Evolutionary conservation across 92 coral and sea anemone genomes (phyloP).

Genomic region (Zoanthus sociatus): DNA sequence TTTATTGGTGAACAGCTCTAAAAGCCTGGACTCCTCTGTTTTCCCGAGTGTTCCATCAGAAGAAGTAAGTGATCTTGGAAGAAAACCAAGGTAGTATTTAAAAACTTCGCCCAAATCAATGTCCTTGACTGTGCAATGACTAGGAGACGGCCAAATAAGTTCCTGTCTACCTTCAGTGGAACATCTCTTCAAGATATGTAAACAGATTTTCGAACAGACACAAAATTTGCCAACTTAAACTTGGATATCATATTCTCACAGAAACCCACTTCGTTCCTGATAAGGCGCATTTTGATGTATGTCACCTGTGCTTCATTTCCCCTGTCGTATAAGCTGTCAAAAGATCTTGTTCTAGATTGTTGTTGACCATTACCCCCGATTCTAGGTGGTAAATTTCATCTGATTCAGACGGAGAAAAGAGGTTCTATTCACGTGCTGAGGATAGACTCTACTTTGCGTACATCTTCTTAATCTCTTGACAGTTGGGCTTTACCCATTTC

Average conservation of each 20-base stretch:
- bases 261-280: background rate
- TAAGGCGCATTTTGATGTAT: background rate
- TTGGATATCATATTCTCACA: background rate
- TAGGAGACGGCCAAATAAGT: background rate
- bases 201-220: background rate
- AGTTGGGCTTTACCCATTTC: too few species aligned
- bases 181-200: background rate
- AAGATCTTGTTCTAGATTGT: background rate
- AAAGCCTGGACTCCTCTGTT: too few species aligned
- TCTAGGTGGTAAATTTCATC: background rate
- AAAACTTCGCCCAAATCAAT: too few species aligned
- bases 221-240: background rate
- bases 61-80: too few species aligned
- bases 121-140: too few species aligned
- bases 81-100: too few species aligned
- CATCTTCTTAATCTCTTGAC: too few species aligned
- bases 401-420: background rate
- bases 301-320: background rate
- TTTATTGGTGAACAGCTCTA: too few species aligned
- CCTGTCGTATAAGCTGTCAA: background rate
- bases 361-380: background rate
- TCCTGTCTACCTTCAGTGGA: background rate
- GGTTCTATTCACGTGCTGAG: background rate
- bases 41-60: too few species aligned
- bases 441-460: too few species aligned